These are phyloP conservation scores for Chalcosyrphus nemorum DNA, from an alignment of 2,888 invertebrate genomes.

Conservation along the genomic window DNA sequence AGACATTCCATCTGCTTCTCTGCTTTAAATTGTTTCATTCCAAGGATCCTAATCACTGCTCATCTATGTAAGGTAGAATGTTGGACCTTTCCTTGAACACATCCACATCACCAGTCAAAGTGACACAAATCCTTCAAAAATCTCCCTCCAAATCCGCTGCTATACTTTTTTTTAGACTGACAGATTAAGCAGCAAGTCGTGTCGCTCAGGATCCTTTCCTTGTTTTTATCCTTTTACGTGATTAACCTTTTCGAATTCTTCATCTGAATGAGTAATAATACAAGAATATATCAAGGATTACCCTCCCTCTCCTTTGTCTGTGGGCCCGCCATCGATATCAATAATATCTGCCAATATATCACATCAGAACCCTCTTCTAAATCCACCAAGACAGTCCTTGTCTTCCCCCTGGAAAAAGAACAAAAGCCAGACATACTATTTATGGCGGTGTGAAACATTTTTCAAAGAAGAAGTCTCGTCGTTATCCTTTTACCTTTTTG, in stretches of 20 bases:
- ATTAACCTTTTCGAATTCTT: neutral
- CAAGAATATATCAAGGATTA: neutral
- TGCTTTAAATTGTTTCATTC: too few relatives aligned
- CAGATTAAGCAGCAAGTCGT: neutral
- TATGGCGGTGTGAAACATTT: neutral
- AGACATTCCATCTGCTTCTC: too few relatives aligned
- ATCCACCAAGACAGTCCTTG: neutral
- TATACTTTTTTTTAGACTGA: neutral
- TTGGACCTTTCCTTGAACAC: too few relatives aligned
- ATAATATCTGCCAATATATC: neutral
- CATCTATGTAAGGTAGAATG: too few relatives aligned
- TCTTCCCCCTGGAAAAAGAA: neutral
- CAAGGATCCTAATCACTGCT: too few relatives aligned
- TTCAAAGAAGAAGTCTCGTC: neutral
- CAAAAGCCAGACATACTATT: neutral
- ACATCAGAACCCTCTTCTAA: neutral
- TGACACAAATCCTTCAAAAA: too few relatives aligned
- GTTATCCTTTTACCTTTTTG: neutral
- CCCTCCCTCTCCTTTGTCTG: neutral
- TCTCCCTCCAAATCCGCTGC: neutral
- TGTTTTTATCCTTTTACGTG: neutral
- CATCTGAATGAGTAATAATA: neutral
- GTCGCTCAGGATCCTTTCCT: neutral
- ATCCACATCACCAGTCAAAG: too few relatives aligned
- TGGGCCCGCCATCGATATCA: neutral